A percentile compares a stretch with the other conserved stretches of the same genome.
These are phyloP conservation scores for Lamprotornis superbus DNA, from an alignment of 2,113 vertebrate genomes.

Conservation along the genomic window DNA sequence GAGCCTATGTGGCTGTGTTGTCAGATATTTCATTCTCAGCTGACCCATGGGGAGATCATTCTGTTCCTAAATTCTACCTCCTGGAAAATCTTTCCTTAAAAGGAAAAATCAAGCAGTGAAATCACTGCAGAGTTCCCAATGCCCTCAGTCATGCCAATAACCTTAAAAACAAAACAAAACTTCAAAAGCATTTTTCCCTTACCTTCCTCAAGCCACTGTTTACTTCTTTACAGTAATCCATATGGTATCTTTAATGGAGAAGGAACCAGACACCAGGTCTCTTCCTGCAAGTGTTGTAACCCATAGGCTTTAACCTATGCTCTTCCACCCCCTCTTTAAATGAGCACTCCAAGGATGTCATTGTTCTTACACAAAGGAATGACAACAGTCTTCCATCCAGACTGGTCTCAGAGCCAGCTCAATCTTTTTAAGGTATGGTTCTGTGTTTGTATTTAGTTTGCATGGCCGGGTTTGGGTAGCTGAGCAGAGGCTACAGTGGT, in stretches of 20 bases:
- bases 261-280: neutral
- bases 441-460: neutral
- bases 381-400: neutral
- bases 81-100: neutral
- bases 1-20: neutral
- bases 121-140: neutral
- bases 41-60: neutral
- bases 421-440: neutral
- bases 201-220: neutral
- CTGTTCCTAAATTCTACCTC: conserved; percentile 23
- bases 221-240: neutral
- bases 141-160: neutral
- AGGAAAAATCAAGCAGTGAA: neutral
- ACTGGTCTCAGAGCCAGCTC: neutral
- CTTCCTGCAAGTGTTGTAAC: neutral
- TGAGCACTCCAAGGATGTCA: neutral
- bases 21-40: neutral
- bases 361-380: neutral
- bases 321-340: neutral
- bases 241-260: neutral
- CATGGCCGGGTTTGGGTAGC: neutral
- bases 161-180: neutral
- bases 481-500: neutral
- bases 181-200: neutral
- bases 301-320: rapidly evolving